A percentile compares a stretch with the other conserved stretches of the same genome.
phyloP scores from a whole-genome alignment of 2,888 invertebrate genomes.

The Troides helena region DNA sequence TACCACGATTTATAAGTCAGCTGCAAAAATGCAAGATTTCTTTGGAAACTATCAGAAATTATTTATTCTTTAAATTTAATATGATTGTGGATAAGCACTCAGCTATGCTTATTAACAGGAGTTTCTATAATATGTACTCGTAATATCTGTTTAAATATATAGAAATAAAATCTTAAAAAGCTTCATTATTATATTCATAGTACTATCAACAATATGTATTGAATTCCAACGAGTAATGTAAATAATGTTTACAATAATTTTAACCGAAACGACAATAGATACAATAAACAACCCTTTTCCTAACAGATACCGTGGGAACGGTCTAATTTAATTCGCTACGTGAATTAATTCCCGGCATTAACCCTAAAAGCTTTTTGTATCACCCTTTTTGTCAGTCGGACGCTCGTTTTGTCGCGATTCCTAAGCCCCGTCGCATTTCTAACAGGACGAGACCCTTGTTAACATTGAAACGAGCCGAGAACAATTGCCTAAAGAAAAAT shows the following conservation, averaged over 20 bases:
- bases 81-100: background rate
- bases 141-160: no score
- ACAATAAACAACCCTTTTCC: background rate
- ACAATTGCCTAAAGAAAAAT: conserved; percentile 17
- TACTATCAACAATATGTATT: background rate
- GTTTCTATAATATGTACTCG: background rate
- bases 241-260: background rate
- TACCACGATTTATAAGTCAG: no score
- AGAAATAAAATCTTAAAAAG: background rate
- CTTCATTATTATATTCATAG: background rate
- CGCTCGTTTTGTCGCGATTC: conserved; percentile 50
- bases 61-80: background rate
- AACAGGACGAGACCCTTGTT: conserved; percentile 35
- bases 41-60: no score
- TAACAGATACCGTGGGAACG: conserved; percentile 34
- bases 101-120: background rate
- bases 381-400: conserved; percentile 46
- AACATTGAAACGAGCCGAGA: conserved; percentile 25
- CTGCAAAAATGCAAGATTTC: no score
- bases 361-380: conserved; percentile 50
- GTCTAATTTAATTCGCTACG: conserved; percentile 38
- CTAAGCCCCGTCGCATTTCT: conserved; percentile 42
- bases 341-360: conserved; percentile 50
- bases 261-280: background rate
- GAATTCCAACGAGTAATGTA: background rate